phyloP scores from a whole-genome alignment of 2,888 invertebrate species.

The Andrena bicolor region DNA sequence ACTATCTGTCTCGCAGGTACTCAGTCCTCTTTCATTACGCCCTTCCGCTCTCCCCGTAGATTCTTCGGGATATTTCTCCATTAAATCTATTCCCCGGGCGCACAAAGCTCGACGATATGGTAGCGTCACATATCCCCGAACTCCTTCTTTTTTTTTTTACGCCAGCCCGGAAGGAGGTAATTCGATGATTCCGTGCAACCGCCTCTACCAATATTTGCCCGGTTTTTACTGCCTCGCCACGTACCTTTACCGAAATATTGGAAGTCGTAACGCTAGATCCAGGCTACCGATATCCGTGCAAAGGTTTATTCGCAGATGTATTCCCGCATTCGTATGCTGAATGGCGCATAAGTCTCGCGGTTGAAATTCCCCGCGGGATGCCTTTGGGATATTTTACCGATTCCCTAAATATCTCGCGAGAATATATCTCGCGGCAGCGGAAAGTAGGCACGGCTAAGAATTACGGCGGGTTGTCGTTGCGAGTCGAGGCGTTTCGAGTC shows the following conservation, averaged over 20 bases:
- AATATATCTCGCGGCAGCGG: conserved; percentile 30
- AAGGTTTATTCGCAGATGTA: conserved; percentile 51
- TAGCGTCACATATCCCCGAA: conserved; percentile 13
- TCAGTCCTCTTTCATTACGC: too few relatives aligned
- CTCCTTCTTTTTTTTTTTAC: conserved; percentile 13
- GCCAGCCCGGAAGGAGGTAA: conserved; percentile 25
- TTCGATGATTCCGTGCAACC: conserved; percentile 47
- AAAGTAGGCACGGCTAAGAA: conserved; percentile 36
- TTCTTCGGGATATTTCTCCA: not conserved
- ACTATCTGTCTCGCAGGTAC: too few relatives aligned
- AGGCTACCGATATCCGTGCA: conserved; percentile 34
- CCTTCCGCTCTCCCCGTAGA: too few relatives aligned
- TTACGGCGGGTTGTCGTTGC: conserved; percentile 27
- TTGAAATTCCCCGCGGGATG: conserved; percentile 56
- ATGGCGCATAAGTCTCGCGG: conserved; percentile 54
- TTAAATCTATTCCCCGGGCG: not conserved
- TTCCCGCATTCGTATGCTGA: conserved; percentile 56
- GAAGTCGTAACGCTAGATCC: conserved; percentile 51
- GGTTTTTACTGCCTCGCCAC: conserved; percentile 30
- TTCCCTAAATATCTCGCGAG: conserved; percentile 54
- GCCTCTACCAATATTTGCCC: conserved; percentile 39
- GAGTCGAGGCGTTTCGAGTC: not conserved
- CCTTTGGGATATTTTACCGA: conserved; percentile 52
- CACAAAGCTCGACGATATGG: not conserved
- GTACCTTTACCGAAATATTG: conserved; percentile 57